phyloP scores from a whole-genome alignment of 2,113 vertebrate genomes.

The Hippocampus guttulatus region DNA sequence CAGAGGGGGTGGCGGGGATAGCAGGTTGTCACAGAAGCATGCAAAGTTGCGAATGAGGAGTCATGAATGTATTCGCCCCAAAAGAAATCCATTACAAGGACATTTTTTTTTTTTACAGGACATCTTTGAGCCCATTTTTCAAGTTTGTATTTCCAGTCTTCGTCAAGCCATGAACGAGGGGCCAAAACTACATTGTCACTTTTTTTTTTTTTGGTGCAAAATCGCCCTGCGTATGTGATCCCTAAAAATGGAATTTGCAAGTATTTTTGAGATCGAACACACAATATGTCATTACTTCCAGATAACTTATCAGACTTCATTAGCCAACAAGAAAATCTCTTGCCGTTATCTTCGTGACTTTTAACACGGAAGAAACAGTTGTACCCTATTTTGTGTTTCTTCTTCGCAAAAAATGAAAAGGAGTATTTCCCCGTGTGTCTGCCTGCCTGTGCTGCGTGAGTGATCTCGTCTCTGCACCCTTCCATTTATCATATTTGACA shows the following conservation, averaged over 20 bases:
- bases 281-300: not conserved
- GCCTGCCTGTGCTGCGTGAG: conserved; percentile 40
- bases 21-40: too few relatives aligned
- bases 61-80: too few relatives aligned
- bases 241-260: not conserved
- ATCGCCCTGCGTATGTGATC: not conserved
- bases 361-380: conserved; percentile 24
- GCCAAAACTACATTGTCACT: too few relatives aligned
- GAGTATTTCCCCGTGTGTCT: conserved; percentile 28
- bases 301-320: not conserved
- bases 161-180: too few relatives aligned
- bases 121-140: not conserved
- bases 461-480: conserved; percentile 67
- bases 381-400: not conserved
- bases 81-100: not conserved
- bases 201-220: not conserved
- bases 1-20: too few relatives aligned
- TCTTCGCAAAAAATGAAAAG: conserved; percentile 11
- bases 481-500: conserved; percentile 78
- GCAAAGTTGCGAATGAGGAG: too few relatives aligned
- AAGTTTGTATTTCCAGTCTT: not conserved
- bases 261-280: not conserved
- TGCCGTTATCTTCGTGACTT: conserved; percentile 14
- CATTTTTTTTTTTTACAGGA: not conserved
- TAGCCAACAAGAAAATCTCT: not conserved